Conservation (phyloP, 2,797 vertebrate species). For the Typhlichthys subterraneus region DNA sequence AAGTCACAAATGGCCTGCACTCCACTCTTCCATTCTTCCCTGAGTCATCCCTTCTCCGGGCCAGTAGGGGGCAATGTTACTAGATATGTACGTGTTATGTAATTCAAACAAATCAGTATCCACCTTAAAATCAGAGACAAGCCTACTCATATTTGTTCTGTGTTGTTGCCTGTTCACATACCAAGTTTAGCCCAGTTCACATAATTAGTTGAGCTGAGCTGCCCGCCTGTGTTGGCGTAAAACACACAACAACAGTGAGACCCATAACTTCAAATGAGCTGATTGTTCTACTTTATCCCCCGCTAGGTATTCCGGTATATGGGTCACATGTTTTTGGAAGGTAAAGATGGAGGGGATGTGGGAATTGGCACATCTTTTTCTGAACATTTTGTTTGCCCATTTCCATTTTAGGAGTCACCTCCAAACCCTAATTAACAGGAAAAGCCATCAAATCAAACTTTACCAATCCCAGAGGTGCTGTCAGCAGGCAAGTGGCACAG, state of each 20-base stretch:
- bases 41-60: conserved; percentile 43
- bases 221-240: conserved; percentile 66
- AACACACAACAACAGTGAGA: conserved; percentile 50
- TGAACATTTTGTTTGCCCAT: conserved; percentile 73
- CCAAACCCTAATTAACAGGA: conserved; percentile 78
- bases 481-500: conserved; percentile 68
- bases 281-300: conserved; percentile 73
- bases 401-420: conserved; percentile 76
- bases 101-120: conserved; percentile 53
- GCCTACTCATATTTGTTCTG: conserved; percentile 65
- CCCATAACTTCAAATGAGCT: conserved; percentile 75
- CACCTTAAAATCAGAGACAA: conserved; percentile 64
- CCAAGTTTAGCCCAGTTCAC: conserved; percentile 61
- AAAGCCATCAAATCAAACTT: conserved; percentile 79
- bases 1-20: conserved; percentile 33
- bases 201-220: conserved; percentile 52
- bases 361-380: conserved; percentile 73
- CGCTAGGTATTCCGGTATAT: conserved; percentile 65
- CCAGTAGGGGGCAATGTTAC: conserved; percentile 71
- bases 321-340: conserved; percentile 76
- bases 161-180: conserved; percentile 70
- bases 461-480: conserved; percentile 68
- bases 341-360: conserved; percentile 66
- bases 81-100: conserved; percentile 53
- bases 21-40: conserved; percentile 2